Evolutionary conservation across 1,140 invertebrate species (phyloP).

Genomic region (Brachionus plicatilis): DNA sequence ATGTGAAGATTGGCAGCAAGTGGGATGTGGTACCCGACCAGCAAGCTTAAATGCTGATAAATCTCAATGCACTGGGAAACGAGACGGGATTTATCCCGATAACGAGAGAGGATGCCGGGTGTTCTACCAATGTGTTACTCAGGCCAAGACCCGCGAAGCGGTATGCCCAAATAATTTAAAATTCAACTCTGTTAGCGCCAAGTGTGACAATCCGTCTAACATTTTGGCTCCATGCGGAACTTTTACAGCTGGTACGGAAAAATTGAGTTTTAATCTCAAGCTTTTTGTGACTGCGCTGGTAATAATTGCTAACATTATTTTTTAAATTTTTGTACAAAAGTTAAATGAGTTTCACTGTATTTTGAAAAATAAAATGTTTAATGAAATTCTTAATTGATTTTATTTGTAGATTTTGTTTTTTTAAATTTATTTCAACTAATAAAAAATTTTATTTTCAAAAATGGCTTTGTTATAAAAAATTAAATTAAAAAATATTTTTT

Average conservation of each 20-base stretch:
- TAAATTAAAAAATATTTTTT: no score
- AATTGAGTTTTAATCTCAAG: background rate
- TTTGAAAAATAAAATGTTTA: background rate
- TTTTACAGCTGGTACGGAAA: background rate
- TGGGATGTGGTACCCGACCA: conserved; percentile 8
- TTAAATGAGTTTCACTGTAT: background rate
- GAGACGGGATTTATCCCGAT: conserved; percentile 39
- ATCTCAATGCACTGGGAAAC: conserved; percentile 12
- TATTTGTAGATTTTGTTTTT: conserved; percentile 15
- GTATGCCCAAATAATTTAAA: background rate
- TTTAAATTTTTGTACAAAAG: background rate
- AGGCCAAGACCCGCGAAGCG: conserved; percentile 35
- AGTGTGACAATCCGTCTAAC: conserved; percentile 17
- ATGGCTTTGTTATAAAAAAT: no score
- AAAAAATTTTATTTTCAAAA: background rate
- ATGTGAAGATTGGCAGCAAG: conserved; percentile 36
- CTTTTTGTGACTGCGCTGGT: background rate
- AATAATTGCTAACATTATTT: background rate
- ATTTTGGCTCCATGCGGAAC: conserved; percentile 28
- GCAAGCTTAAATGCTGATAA: conserved; percentile 4
- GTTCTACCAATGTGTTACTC: conserved; percentile 33
- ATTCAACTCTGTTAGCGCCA: conserved; percentile 24
- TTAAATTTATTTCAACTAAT: background rate
- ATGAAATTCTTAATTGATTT: background rate
- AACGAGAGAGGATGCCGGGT: background rate